Conservation (phyloP, 2,113 vertebrate genomes). For the Mustela nigripes region DNA sequence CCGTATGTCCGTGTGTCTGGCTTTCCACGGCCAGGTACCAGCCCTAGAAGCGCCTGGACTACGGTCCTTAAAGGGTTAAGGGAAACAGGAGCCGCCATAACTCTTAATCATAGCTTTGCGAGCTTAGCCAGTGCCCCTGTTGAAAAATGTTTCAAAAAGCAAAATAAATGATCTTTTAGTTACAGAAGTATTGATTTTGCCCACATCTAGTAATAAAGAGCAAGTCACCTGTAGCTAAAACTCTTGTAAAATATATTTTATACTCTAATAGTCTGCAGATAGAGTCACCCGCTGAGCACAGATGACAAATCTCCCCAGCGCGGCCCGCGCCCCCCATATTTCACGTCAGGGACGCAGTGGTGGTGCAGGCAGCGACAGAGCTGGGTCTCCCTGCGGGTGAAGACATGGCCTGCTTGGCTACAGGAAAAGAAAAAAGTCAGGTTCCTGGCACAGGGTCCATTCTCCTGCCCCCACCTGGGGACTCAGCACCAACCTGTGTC, state of each 20-base stretch:
- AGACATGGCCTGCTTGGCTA: slow-evolving; percentile 59
- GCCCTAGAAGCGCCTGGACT: slow-evolving; percentile 77
- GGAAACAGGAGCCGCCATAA: slow-evolving; percentile 85
- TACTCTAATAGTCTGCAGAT: slow-evolving; percentile 92
- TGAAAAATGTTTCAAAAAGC: slow-evolving; percentile 92
- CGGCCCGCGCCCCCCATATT: slow-evolving; percentile 82
- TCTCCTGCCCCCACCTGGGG: not conserved
- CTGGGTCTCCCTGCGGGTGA: slow-evolving; percentile 72
- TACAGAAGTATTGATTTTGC: slow-evolving; percentile 93
- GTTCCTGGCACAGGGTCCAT: not conserved
- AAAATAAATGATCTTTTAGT: slow-evolving; percentile 91
- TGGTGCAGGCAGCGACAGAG: slow-evolving; percentile 73
- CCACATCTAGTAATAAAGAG: slow-evolving; percentile 93
- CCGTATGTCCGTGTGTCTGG: slow-evolving; percentile 28
- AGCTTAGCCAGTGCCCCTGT: slow-evolving; percentile 90
- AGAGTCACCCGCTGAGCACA: slow-evolving; percentile 88
- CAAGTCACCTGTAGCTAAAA: slow-evolving; percentile 94
- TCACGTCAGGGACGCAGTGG: slow-evolving; percentile 81
- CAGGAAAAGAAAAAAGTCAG: slow-evolving; percentile 64
- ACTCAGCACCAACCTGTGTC: not conserved
- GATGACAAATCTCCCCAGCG: slow-evolving; percentile 89
- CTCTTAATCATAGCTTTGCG: slow-evolving; percentile 91
- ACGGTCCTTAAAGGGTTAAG: slow-evolving; percentile 87
- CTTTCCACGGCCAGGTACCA: slow-evolving; percentile 72
- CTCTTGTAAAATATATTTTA: slow-evolving; percentile 93